Percentiles rank a stretch among this genome's conserved stretches.
These are phyloP conservation scores for Limonius californicus DNA, from an alignment of 1,140 invertebrate species.

Conservation along the genomic window DNA sequence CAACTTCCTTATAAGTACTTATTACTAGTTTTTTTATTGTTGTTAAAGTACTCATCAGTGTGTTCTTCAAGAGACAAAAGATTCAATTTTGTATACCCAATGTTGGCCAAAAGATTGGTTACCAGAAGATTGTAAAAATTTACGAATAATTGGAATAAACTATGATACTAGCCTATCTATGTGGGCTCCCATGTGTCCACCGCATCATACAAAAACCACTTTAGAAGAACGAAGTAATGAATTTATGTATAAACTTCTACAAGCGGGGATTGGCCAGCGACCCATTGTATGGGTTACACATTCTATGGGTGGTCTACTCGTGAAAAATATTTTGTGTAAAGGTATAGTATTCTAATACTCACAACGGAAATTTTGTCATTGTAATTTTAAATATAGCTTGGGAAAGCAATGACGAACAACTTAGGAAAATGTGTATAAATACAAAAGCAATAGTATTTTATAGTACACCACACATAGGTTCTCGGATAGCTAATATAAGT, in stretches of 20 bases:
- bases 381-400: slow-evolving; percentile 41
- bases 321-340: slow-evolving; percentile 69
- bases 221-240: slow-evolving; percentile 60
- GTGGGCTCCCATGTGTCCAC: slow-evolving; percentile 55
- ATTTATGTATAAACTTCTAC: slow-evolving; percentile 58
- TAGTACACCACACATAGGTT: slow-evolving; percentile 75
- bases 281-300: slow-evolving; percentile 78
- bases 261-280: slow-evolving; percentile 65
- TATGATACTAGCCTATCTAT: slow-evolving; percentile 63
- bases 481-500: slow-evolving; percentile 61
- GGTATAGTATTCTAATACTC: slow-evolving; percentile 40
- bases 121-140: slow-evolving; percentile 59
- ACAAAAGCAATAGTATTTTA: slow-evolving; percentile 74
- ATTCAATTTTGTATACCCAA: slow-evolving; percentile 51
- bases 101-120: slow-evolving; percentile 84
- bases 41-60: slow-evolving; percentile 22
- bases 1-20: too few species aligned
- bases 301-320: slow-evolving; percentile 81
- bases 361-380: neutral
- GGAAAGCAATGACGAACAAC: slow-evolving; percentile 52
- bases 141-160: slow-evolving; percentile 63
- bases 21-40: too few species aligned
- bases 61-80: slow-evolving; percentile 44
- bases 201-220: slow-evolving; percentile 48
- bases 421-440: slow-evolving; percentile 55